Base-by-base conservation (phyloP, 2,888 invertebrate species). In the Rhagonycha lutea region DNA sequence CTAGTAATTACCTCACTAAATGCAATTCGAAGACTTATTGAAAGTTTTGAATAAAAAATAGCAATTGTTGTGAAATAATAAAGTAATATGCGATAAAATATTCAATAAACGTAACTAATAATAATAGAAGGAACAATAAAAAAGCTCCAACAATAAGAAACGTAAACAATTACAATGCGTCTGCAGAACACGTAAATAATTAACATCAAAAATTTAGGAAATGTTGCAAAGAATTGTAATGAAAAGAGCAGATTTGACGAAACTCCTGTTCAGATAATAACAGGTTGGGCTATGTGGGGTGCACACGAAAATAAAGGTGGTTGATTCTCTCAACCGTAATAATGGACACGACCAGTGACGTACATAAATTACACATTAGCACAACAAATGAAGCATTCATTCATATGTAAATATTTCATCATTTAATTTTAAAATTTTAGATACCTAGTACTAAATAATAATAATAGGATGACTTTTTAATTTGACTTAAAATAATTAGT, bases 311-410 rank as follows among this genome's bases (percentile, higher is more conserved):
- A 68, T 24, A 18, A 24, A 63, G 70, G 63, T 72, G 75, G 72
- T 72, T 69, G 72, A 32, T 71, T 62, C 61, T 72, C 69, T 69
- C 61, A 68, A 29, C 70, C 72, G 75, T 61, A 68, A 75, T 75
- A 75, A 75, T 75, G 70, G 70, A 74, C 74, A 70, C 69, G 60
- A 14, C 32, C 68, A 14, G 29, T 29, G 24, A 24, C 24, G 24
- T 24, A 63, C 63, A 24, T 24, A 63, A 63, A 63, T 63, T 63
- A 63, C 24, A 10, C 24, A 24, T 63, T 63, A 63, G 11, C 24
- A 63, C 63, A 23, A 63, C 63, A 63, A 63, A 24, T 24, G 63
- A 63, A 63, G 63, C 24, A 11, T 24, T 12, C 63, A 63, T 63
- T 63, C 63, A 24, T 63, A 63, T 63, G 63, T 23, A 24, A 63